phyloP scores from a whole-genome alignment of 2,888 invertebrate genomes.

The Mesochorus sp. region DNA sequence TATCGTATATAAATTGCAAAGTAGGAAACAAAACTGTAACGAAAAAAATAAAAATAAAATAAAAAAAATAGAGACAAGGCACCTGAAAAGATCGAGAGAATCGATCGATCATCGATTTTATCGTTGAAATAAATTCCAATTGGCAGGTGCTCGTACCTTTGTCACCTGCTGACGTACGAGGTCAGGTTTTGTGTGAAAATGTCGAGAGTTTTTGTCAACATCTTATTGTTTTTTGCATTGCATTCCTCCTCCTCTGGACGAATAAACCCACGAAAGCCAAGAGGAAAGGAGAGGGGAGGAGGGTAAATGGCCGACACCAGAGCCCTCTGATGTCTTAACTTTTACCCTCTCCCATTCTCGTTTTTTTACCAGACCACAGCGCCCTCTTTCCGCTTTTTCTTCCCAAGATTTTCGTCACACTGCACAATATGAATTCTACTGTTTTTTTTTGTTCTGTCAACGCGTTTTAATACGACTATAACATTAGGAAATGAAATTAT shows the following conservation, averaged over 20 bases:
- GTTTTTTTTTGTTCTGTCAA: neutral
- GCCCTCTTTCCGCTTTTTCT: slow-evolving; percentile 12
- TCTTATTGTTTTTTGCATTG: slow-evolving; percentile 30
- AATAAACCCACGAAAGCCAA: neutral
- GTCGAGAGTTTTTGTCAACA: slow-evolving; percentile 27
- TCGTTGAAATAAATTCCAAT: neutral
- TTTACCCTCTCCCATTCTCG: neutral
- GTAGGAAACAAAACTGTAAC: neutral
- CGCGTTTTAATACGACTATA: too few species aligned
- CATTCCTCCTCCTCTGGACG: slow-evolving; percentile 6
- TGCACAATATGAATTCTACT: neutral
- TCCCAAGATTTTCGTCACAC: neutral
- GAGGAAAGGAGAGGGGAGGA: slow-evolving; percentile 4
- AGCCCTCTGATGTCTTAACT: neutral
- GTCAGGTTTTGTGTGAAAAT: neutral
- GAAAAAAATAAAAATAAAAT: neutral
- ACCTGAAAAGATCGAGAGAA: neutral
- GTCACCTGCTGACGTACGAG: slow-evolving; percentile 19
- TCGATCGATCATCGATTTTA: neutral
- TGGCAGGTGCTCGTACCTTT: slow-evolving; percentile 45
- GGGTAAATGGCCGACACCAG: slow-evolving; percentile 17
- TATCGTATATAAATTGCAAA: slow-evolving; percentile 41
- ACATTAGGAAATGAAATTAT: slow-evolving; percentile 39
- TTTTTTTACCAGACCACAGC: neutral
- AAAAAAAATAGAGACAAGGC: neutral